A percentile compares a stretch with the other conserved stretches of the same genome.
Conservation (phyloP, 1,140 invertebrate genomes). For the Carposina sasakii region DNA sequence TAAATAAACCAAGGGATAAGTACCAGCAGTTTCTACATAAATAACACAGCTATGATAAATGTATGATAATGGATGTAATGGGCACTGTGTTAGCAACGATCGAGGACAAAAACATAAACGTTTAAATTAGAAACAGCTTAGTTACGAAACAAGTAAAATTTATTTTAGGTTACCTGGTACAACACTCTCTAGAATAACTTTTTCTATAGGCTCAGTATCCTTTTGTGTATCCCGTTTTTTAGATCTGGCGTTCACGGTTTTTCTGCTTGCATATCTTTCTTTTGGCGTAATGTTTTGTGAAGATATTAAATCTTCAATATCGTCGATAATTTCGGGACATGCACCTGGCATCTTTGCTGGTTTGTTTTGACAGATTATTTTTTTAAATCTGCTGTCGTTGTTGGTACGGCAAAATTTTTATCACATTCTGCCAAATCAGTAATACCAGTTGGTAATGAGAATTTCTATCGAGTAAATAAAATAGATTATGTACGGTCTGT, state of each 20-base stretch:
- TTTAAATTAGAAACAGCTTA: background rate
- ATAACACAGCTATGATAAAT: no score
- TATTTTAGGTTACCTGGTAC: conserved; percentile 88
- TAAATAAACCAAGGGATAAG: no score
- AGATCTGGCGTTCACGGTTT: conserved; percentile 77
- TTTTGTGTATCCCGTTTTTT: conserved; percentile 64
- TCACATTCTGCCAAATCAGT: no score
- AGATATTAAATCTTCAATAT: conserved; percentile 87
- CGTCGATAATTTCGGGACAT: conserved; percentile 79
- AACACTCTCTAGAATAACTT: conserved; percentile 73
- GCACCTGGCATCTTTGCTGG: conserved; percentile 68
- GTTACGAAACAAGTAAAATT: conserved; percentile 12
- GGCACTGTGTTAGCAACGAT: no score
- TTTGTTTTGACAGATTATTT: conserved; percentile 28
- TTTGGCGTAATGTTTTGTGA: conserved; percentile 84
- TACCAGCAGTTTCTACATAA: no score
- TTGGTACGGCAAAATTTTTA: no score
- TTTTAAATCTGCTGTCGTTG: no score
- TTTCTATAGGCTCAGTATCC: conserved; percentile 46
- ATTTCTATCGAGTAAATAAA: no score
- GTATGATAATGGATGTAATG: no score
- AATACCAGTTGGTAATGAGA: no score
- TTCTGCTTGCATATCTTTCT: conserved; percentile 79
- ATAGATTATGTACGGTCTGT: no score
- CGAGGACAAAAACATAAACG: conserved; percentile 8